A percentile compares a stretch with the other conserved stretches of the same genome.
Evolutionary conservation across 2,888 invertebrate genomes (phyloP).

Genomic region (Tenthredo distinguenda): DNA sequence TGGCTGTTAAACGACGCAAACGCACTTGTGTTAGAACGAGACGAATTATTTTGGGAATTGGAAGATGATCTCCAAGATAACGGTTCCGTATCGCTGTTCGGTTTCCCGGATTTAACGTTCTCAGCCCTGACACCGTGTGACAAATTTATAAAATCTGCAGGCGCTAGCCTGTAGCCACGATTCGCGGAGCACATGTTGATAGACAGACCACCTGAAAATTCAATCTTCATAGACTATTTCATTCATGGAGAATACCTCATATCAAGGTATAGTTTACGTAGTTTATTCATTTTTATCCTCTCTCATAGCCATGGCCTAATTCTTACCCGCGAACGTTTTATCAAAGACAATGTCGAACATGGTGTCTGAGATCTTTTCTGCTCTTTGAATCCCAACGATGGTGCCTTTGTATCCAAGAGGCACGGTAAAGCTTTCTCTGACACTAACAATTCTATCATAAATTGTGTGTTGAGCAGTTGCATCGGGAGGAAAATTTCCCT

Average conservation of each 20-base stretch:
- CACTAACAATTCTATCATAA: slow-evolving; percentile 92
- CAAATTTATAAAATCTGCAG: slow-evolving; percentile 82
- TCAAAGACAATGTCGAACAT: slow-evolving; percentile 92
- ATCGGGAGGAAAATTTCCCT: slow-evolving; percentile 84
- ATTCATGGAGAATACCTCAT: too few relatives aligned
- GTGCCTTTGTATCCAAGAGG: slow-evolving; percentile 93
- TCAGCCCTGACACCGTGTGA: slow-evolving; percentile 80
- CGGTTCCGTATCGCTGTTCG: slow-evolving; percentile 58
- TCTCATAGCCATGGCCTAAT: background rate
- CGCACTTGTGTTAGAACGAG: slow-evolving; percentile 58
- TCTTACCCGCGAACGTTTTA: slow-evolving; percentile 81
- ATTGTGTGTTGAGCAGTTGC: slow-evolving; percentile 83
- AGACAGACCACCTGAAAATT: slow-evolving; percentile 80
- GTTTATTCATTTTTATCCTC: too few relatives aligned
- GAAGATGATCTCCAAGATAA: slow-evolving; percentile 30
- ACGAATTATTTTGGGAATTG: slow-evolving; percentile 53
- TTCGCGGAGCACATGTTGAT: slow-evolving; percentile 78
- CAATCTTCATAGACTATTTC: background rate
- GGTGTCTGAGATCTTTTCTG: slow-evolving; percentile 81
- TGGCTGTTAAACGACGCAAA: slow-evolving; percentile 63
- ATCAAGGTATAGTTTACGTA: too few relatives aligned
- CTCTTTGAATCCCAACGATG: slow-evolving; percentile 84
- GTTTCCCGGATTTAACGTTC: slow-evolving; percentile 71
- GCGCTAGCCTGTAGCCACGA: slow-evolving; percentile 80
- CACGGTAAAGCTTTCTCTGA: slow-evolving; percentile 86